Evolutionary conservation across 1,140 invertebrate species (phyloP), one percentile per base, ranked within the genome.

Genomic region (Sipha flava): DNA sequence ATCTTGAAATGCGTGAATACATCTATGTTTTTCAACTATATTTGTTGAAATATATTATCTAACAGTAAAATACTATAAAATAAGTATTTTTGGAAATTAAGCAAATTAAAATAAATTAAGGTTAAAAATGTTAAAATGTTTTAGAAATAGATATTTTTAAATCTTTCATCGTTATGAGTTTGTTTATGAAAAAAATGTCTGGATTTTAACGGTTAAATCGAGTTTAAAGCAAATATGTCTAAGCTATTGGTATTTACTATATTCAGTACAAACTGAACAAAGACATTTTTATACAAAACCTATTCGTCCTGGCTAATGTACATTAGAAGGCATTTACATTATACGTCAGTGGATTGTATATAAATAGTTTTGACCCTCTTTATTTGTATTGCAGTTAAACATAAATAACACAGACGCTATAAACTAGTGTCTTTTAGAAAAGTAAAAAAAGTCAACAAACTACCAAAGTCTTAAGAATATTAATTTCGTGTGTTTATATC

Each of bases 311-410:
- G 23, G 34, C 73, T 77, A 77, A 77, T 77, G 52, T 43, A 40
- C 49, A 57, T 77, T 43, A 77, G 37, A 23, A 37, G 34, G 73
- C 21, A 18, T 59, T 73, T 40, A 59, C 34, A 70, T 47, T 52
- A 73, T 73, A n/a, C n/a, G n/a, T 10, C 18, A 12, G 73, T 77
- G 21, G 18, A 59, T 29, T 57, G 73, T 77, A 47, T 77, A 45
- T 77, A 57, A 77, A 77, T 77, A 77, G 73, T 59, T 77, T 57
- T 77, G 26, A 77, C 73, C 52, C 73, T 77, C 73, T 77, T 77
- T 77, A 26, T 77, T 77, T 77, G 73, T 59, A 40, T 23, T 43
- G 23, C 9, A 23, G 47, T 23, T 29, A 21, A 29, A 57, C 34
- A 40, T 57, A 75, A 75, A 75, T 57, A 75, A 57, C 47, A 26